Conservation (phyloP, 2,888 invertebrate species). For the Hypolimnas misippus region DNA sequence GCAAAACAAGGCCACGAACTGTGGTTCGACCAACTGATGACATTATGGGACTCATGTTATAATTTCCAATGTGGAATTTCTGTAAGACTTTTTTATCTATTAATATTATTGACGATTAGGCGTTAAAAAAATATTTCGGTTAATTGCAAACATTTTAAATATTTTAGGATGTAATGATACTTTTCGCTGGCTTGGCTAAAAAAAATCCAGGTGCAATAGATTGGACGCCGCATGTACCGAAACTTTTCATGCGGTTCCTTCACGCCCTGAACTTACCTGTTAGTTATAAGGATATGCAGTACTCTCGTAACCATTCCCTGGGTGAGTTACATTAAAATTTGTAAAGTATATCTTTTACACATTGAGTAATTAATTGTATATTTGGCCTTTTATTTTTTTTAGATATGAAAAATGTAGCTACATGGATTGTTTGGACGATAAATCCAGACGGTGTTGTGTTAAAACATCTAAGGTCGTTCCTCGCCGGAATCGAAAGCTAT, state of each 20-base stretch:
- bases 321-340: constrained; percentile 53
- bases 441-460: constrained; percentile 88
- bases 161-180: constrained; percentile 87
- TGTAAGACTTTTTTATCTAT: constrained; percentile 57
- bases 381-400: constrained; percentile 26
- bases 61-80: constrained; percentile 87
- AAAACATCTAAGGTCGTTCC: constrained; percentile 90
- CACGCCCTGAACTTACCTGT: constrained; percentile 91
- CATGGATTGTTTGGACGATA: constrained; percentile 86
- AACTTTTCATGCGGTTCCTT: constrained; percentile 89
- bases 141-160: not conserved
- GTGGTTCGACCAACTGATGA: constrained; percentile 92
- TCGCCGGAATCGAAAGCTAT: constrained; percentile 93
- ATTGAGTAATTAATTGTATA: not conserved
- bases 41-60: constrained; percentile 90
- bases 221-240: constrained; percentile 93
- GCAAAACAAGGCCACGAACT: constrained; percentile 87
- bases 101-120: too few species aligned
- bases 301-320: constrained; percentile 81
- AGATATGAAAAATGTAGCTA: constrained; percentile 78
- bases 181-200: constrained; percentile 89
- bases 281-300: constrained; percentile 87
- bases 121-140: not conserved
- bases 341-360: not conserved
- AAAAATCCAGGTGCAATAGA: constrained; percentile 92